A percentile compares a stretch with the other conserved stretches of the same genome.
Evolutionary conservation across 64 coral and sea anemone genomes (phyloP).

Genomic region (Porites australiensis): DNA sequence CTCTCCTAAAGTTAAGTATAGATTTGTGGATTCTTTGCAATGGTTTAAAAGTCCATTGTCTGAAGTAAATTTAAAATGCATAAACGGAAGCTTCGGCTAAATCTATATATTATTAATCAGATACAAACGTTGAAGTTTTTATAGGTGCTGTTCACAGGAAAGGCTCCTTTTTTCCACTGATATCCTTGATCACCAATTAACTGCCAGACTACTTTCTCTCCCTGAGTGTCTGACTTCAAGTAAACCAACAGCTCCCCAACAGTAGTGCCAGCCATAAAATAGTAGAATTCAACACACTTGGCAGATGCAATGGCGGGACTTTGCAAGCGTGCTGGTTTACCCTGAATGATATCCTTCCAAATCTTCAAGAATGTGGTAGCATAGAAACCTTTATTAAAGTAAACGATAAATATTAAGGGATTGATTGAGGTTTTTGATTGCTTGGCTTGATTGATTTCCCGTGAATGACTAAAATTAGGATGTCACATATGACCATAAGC

Average conservation of each 20-base stretch:
- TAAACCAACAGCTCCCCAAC: slow-evolving; percentile 54
- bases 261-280: slow-evolving; percentile 35
- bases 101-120: too few species aligned
- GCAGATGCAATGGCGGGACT: slow-evolving; percentile 32
- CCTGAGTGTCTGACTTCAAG: not conserved
- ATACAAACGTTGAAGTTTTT: slow-evolving; percentile 33
- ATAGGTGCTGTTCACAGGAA: not conserved
- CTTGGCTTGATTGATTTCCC: too few species aligned
- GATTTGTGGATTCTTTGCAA: too few species aligned
- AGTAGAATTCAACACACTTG: slow-evolving; percentile 47
- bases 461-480: too few species aligned
- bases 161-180: slow-evolving; percentile 10
- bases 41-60: too few species aligned
- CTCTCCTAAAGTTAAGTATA: too few species aligned
- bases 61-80: too few species aligned
- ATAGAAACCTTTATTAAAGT: slow-evolving; percentile 3
- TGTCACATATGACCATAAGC: too few species aligned
- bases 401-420: not conserved
- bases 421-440: too few species aligned
- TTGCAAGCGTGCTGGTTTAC: slow-evolving; percentile 15
- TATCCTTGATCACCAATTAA: slow-evolving; percentile 40
- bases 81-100: too few species aligned
- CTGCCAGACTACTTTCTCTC: slow-evolving; percentile 32
- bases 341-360: not conserved
- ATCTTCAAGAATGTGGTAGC: not conserved